phyloP scores from a whole-genome alignment of 2,888 invertebrate species.

The Frankliniella fusca region DNA sequence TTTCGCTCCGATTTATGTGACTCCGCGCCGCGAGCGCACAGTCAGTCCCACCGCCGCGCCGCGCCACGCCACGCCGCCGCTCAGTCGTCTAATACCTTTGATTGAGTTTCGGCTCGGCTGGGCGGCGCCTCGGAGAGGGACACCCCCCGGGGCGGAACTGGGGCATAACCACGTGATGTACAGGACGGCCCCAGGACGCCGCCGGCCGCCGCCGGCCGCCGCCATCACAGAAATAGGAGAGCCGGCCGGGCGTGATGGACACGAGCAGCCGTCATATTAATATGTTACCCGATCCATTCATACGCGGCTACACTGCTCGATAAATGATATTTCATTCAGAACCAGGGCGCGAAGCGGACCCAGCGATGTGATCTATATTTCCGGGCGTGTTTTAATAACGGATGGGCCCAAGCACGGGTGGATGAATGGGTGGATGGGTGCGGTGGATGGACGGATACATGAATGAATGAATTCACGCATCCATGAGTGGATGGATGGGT shows the following conservation, averaged over 20 bases:
- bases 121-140: not conserved
- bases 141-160: conserved; percentile 22
- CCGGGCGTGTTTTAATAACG: not conserved
- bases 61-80: not conserved
- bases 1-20: conserved; percentile 22
- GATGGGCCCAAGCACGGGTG: no score
- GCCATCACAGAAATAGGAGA: not conserved
- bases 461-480: no score
- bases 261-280: not conserved
- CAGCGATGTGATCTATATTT: conserved; percentile 16
- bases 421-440: no score
- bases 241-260: not conserved
- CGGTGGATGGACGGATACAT: no score
- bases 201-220: not conserved
- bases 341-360: not conserved
- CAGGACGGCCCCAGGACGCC: no score
- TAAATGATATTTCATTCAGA: conserved; percentile 16
- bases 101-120: not conserved
- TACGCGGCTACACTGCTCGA: not conserved
- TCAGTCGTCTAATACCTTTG: conserved; percentile 11
- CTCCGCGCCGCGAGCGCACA: not conserved
- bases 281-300: conserved; percentile 5
- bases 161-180: not conserved
- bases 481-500: no score
- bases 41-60: not conserved